phyloP scores from a whole-genome alignment of 2,797 vertebrate species.

The Zenarchopterus dispar region DNA sequence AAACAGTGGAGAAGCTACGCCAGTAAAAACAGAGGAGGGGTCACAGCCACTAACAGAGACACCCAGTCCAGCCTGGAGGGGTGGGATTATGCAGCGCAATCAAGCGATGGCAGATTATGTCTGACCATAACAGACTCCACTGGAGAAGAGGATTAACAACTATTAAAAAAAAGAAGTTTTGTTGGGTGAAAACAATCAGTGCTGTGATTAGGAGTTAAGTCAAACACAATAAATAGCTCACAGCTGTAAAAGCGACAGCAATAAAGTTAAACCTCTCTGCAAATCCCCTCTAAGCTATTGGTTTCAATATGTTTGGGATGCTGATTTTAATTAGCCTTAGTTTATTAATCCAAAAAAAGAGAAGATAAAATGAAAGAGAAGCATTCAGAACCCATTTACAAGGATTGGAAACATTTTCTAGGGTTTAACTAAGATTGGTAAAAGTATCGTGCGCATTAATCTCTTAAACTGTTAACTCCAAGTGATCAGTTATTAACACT shows the following conservation, averaged over 20 bases:
- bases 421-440: conserved; percentile 14
- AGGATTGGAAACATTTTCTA: conserved; percentile 16
- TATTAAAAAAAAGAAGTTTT: conserved; percentile 68
- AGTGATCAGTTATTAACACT: too few relatives aligned
- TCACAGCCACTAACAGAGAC: conserved; percentile 55
- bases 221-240: conserved; percentile 66
- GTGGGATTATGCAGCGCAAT: conserved; percentile 79
- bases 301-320: conserved; percentile 58
- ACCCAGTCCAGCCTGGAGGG: conserved; percentile 48
- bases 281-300: conserved; percentile 60
- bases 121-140: conserved; percentile 75
- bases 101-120: conserved; percentile 82
- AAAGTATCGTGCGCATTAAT: conserved; percentile 41
- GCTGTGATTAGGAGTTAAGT: conserved; percentile 58
- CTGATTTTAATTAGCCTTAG: conserved; percentile 72
- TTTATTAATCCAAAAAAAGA: conserved; percentile 58
- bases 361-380: conserved; percentile 14
- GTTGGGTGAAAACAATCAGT: conserved; percentile 73
- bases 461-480: neutral
- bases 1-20: conserved; percentile 81
- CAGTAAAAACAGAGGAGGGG: conserved; percentile 63
- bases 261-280: conserved; percentile 34
- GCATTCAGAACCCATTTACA: conserved; percentile 43
- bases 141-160: conserved; percentile 68
- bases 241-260: conserved; percentile 70